Percentiles rank a stretch among this genome's conserved stretches.
phyloP scores from a whole-genome alignment of 2,888 invertebrate species.

The Pheosia gnoma region DNA sequence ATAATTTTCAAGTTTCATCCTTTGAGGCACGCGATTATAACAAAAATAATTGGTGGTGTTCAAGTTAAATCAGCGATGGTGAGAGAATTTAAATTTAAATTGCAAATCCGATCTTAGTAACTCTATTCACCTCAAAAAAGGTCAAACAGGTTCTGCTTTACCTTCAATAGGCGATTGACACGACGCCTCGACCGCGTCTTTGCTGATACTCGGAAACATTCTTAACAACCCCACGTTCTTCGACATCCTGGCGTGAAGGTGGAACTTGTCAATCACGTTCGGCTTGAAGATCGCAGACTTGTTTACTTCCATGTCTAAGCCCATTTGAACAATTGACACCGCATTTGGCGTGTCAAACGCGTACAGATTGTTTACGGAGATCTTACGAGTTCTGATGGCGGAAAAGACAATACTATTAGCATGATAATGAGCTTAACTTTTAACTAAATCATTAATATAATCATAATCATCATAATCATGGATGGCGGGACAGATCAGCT shows the following conservation, averaged over 20 bases:
- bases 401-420: not conserved
- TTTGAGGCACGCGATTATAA: too few relatives aligned
- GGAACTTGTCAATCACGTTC: constrained; percentile 83
- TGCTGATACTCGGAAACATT: constrained; percentile 96
- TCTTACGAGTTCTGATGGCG: constrained; percentile 87
- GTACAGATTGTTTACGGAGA: constrained; percentile 87
- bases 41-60: too few relatives aligned
- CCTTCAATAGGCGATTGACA: constrained; percentile 89
- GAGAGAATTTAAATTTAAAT: too few relatives aligned
- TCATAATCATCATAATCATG: too few relatives aligned
- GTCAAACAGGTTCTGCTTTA: constrained; percentile 30
- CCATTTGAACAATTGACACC: constrained; percentile 91
- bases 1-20: too few relatives aligned
- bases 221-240: constrained; percentile 93
- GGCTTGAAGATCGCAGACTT: constrained; percentile 74
- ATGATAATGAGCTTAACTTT: too few relatives aligned
- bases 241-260: constrained; percentile 89
- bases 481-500: too few relatives aligned
- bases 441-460: too few relatives aligned
- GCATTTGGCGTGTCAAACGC: constrained; percentile 96
- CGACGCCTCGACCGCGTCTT: constrained; percentile 88
- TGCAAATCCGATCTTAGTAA: too few relatives aligned
- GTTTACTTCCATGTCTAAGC: constrained; percentile 89
- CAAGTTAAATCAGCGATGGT: too few relatives aligned
- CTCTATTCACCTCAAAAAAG: not conserved